phyloP scores from a whole-genome alignment of 2,888 invertebrate species.

The Chrysomela aeneicollis region DNA sequence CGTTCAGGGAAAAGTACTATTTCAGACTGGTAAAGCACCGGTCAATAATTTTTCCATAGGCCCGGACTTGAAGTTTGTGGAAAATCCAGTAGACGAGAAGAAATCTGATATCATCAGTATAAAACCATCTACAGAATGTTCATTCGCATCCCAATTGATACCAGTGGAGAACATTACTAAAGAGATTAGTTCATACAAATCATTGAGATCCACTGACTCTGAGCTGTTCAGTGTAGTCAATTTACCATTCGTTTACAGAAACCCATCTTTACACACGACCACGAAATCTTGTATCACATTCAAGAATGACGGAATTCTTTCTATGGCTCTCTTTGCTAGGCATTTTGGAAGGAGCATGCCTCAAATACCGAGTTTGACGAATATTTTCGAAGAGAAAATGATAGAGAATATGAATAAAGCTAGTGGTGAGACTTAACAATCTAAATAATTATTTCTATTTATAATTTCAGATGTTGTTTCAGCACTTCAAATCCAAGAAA shows the following conservation, averaged over 20 bases:
- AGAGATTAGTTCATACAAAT: conserved; percentile 33
- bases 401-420: conserved; percentile 32
- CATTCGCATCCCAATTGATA: conserved; percentile 41
- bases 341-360: conserved; percentile 42
- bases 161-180: conserved; percentile 38
- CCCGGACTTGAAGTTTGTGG: conserved; percentile 39
- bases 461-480: not conserved
- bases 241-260: conserved; percentile 32
- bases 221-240: conserved; percentile 40
- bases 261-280: conserved; percentile 21
- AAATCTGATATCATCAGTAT: conserved; percentile 43
- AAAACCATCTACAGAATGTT: conserved; percentile 45
- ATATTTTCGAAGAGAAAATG: conserved; percentile 37
- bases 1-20: conserved; percentile 41
- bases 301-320: conserved; percentile 24
- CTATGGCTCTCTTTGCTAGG: conserved; percentile 28
- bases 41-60: conserved; percentile 40
- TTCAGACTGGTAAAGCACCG: conserved; percentile 38
- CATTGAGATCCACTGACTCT: conserved; percentile 41
- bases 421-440: conserved; percentile 28
- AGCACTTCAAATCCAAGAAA: conserved; percentile 32
- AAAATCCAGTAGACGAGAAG: conserved; percentile 35
- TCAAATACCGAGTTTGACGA: conserved; percentile 41
- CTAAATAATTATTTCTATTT: not conserved
- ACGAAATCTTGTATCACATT: conserved; percentile 35